Evolutionary conservation across 30 jellyfish, hydroid and myxozoan genomes (phyloP), one percentile per base, ranked within the genome.

Genomic region (Phacellophora camtschatica): DNA sequence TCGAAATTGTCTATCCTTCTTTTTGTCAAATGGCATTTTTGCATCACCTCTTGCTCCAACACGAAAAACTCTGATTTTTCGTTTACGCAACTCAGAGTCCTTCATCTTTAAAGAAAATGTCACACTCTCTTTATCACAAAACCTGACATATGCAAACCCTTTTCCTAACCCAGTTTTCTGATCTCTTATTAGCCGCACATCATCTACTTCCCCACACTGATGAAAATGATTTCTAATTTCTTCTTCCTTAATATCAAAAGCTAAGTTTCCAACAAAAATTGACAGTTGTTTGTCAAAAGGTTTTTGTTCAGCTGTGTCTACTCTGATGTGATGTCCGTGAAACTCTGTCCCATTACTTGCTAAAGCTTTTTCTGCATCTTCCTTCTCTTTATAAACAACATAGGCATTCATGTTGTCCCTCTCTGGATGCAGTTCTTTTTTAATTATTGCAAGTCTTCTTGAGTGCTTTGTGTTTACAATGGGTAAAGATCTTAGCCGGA

Each of bases 401-500:
- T 91, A 91, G 11, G 98, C 95, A 54, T 91, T 91, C 96, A 91
- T 91, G 48, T 70, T 84, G 83, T 70, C 51, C 24, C 98, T 90
- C 22, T 91, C 96, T 11, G 90, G 55, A 65, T 91, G 96, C 48
- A 84, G 42, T 29, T 77, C 88, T 25, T 42, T 77, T 32, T 77
- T 77, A 3, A 77, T 36, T 8, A 77, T 48, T 0, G 88, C 74
- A 29, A 77, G 58, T 39, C 61, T 77, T 45, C 43, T 77, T 24
- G 88, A 33, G 28, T 57, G 80, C 28, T 59, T 59, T n/a, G 49
- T 37, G 30, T 43, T 63, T 37, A 84, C 84, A 83, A 77, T 70
- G 49, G 91, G 97, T 5, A 84, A 91, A 42, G 98, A 91, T 25
- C 98, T 82, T 39, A 85, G 35, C 28, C 98, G 50, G 32, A 85